phyloP scores from a whole-genome alignment of 1,140 invertebrate species.

The Copidosoma floridanum region DNA sequence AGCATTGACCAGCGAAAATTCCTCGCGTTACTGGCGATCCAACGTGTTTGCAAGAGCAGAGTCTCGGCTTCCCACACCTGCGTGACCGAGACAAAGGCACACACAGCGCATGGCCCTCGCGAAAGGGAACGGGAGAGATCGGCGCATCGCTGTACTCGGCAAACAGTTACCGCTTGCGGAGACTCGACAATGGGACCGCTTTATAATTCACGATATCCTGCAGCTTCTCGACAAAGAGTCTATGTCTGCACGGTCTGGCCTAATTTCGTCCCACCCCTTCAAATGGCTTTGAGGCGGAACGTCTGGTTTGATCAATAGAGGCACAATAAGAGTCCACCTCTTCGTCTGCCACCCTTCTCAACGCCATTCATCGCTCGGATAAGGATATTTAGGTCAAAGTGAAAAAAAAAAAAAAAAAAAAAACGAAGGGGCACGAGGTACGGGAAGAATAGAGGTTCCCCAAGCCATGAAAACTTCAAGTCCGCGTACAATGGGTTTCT shows the following conservation, averaged over 20 bases:
- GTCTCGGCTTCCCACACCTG: no score
- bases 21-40: no score
- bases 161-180: neutral
- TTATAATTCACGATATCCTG: conserved; percentile 1
- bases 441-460: neutral
- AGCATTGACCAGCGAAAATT: no score
- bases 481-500: conserved; percentile 42
- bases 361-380: neutral
- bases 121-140: conserved; percentile 32
- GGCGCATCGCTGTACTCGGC: neutral
- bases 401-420: neutral
- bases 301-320: neutral
- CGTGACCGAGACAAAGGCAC: no score
- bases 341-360: neutral
- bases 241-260: no score
- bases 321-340: no score
- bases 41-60: no score
- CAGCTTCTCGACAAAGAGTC: neutral
- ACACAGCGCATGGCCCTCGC: no score
- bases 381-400: neutral
- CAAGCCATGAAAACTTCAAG: conserved; percentile 39
- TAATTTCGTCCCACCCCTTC: no score
- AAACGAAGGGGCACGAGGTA: neutral
- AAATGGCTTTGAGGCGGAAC: neutral
- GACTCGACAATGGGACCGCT: neutral